Percentiles rank a stretch among this genome's conserved stretches.
Conservation (phyloP, 1,140 invertebrate genomes). For the Eueides isabella region DNA sequence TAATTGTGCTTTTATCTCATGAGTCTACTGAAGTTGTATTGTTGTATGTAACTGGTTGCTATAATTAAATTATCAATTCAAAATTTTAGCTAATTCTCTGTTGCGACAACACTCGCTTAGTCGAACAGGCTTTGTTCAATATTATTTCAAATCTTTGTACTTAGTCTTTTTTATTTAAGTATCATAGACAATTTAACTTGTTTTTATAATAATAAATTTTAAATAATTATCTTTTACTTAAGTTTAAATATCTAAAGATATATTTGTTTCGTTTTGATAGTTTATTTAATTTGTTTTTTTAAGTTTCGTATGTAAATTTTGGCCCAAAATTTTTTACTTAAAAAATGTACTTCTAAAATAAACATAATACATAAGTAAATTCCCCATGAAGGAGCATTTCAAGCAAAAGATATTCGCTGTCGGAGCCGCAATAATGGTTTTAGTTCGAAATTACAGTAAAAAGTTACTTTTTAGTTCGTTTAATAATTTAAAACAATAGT, state of each 20-base stretch:
- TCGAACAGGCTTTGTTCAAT: not conserved
- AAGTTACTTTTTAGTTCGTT: not conserved
- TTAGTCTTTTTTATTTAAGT: not conserved
- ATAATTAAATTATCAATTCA: not conserved
- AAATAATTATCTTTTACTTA: not conserved
- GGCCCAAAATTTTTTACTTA: no score
- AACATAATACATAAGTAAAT: not conserved
- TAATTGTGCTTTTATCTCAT: not conserved
- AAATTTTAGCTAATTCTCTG: not conserved
- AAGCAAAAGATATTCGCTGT: not conserved
- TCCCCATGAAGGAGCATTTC: not conserved
- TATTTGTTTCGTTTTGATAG: not conserved
- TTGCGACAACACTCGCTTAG: not conserved
- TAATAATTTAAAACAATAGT: no score
- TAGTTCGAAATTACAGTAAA: not conserved
- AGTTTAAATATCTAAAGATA: not conserved
- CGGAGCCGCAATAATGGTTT: not conserved
- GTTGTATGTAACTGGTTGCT: not conserved
- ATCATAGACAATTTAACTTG: not conserved
- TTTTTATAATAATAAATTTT: constrained; percentile 1
- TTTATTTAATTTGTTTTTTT: not conserved
- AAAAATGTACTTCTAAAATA: no score
- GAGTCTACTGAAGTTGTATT: not conserved
- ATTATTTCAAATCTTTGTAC: constrained; percentile 3
- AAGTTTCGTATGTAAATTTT: not conserved